A percentile compares a stretch with the other conserved stretches of the same genome.
These are phyloP conservation scores for Sphaerophoria rueppellii DNA, from an alignment of 2,888 invertebrate genomes.

Conservation along the genomic window DNA sequence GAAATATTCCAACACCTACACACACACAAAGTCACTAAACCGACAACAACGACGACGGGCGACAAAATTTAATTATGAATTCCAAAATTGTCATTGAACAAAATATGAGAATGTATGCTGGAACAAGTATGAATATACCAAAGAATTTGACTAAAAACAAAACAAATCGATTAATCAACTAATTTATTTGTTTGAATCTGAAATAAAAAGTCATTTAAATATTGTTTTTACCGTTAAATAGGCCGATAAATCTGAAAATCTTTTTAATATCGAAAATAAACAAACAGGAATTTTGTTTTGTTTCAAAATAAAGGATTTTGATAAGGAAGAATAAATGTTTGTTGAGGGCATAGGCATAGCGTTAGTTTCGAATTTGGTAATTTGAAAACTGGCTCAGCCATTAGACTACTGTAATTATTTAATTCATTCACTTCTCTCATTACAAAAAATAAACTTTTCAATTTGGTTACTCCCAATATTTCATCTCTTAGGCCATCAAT, in stretches of 20 bases:
- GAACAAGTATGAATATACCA: neutral
- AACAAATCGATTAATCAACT: neutral
- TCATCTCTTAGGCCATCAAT: constrained; percentile 2
- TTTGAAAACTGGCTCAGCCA: too few species aligned
- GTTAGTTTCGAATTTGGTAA: too few species aligned
- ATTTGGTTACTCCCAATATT: neutral
- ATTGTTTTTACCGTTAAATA: neutral
- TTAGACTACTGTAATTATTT: too few species aligned
- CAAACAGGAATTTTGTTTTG: neutral
- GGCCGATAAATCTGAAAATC: neutral
- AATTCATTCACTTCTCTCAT: neutral
- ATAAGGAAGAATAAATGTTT: neutral
- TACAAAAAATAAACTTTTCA: neutral
- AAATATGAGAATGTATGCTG: neutral
- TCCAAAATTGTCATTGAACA: neutral
- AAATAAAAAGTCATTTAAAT: neutral
- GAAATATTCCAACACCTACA: neutral
- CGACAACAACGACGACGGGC: neutral
- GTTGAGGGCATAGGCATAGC: too few species aligned
- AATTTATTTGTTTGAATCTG: neutral
- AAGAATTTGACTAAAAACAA: constrained; percentile 4
- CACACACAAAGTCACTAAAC: neutral
- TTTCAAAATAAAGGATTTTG: neutral
- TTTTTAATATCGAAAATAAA: neutral
- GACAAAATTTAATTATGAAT: neutral